A percentile compares a stretch with the other conserved stretches of the same genome.
Evolutionary conservation across 2,888 invertebrate species (phyloP).

Genomic region (Petrolisthes cinctipes): DNA sequence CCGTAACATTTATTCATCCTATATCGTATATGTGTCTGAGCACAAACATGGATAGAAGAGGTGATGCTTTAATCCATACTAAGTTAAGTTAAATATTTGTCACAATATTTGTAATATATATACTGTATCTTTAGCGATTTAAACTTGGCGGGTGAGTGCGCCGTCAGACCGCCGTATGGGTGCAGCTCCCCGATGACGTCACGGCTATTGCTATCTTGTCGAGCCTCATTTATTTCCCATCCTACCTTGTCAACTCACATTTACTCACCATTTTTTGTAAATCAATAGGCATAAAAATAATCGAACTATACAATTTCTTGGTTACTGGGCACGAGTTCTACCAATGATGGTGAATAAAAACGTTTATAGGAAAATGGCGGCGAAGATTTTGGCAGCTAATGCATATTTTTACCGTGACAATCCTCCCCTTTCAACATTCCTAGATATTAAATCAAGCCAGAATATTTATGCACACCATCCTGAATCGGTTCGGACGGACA

Average conservation of each 20-base stretch:
- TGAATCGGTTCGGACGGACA: neutral
- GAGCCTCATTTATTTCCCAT: neutral
- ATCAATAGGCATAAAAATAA: neutral
- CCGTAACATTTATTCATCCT: too few species aligned
- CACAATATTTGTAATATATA: neutral
- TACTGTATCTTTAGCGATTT: neutral
- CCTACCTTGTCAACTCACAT: neutral
- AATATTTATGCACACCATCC: neutral
- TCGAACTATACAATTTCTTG: neutral
- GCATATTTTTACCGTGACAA: neutral
- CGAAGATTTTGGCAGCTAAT: neutral
- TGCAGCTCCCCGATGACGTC: neutral
- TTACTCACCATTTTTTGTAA: neutral
- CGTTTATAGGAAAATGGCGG: neutral
- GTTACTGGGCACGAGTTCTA: neutral
- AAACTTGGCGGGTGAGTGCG: neutral
- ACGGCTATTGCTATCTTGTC: neutral
- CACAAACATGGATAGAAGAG: too few species aligned
- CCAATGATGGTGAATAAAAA: neutral
- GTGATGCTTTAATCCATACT: too few species aligned
- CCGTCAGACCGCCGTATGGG: neutral
- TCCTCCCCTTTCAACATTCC: neutral
- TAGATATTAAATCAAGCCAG: neutral
- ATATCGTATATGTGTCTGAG: too few species aligned
- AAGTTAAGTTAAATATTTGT: too few species aligned